Percentiles rank a stretch among this genome's conserved stretches.
These are phyloP conservation scores for Lepidotrigona ventralis DNA, from an alignment of 1,140 invertebrate species.

Conservation along the genomic window DNA sequence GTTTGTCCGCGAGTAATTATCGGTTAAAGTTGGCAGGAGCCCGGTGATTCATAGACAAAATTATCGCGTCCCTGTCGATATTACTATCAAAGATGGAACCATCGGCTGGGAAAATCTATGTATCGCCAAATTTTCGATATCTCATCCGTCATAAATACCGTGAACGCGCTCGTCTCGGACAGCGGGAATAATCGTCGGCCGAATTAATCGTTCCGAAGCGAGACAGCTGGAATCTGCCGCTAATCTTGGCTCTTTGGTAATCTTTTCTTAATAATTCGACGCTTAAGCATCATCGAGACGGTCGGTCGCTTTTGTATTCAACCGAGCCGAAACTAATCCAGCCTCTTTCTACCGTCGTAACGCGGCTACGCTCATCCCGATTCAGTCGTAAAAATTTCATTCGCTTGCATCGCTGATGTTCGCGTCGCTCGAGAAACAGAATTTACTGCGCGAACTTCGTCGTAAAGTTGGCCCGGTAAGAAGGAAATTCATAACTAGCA, in stretches of 20 bases:
- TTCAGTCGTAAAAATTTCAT: slow-evolving; percentile 40
- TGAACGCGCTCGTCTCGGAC: not conserved
- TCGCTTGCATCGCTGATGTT: slow-evolving; percentile 39
- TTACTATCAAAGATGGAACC: not conserved
- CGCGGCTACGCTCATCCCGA: no score
- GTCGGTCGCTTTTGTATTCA: not conserved
- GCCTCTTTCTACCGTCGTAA: no score
- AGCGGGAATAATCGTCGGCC: not conserved
- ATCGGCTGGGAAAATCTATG: not conserved
- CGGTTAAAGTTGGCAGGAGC: not conserved
- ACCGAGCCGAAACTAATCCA: not conserved
- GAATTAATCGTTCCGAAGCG: not conserved
- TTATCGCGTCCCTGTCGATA: not conserved
- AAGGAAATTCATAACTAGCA: slow-evolving; percentile 49
- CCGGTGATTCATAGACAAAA: not conserved
- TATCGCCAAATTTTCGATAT: not conserved
- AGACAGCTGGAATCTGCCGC: no score
- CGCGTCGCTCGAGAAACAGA: slow-evolving; percentile 47
- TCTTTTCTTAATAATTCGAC: slow-evolving; percentile 20
- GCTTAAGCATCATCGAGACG: slow-evolving; percentile 34
- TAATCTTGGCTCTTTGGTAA: not conserved
- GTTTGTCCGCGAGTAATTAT: not conserved
- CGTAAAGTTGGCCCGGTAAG: slow-evolving; percentile 33
- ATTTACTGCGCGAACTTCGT: slow-evolving; percentile 34
- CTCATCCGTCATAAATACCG: no score